Base-by-base conservation (phyloP, 2,797 vertebrate species). In the Choloepus didactylus region DNA sequence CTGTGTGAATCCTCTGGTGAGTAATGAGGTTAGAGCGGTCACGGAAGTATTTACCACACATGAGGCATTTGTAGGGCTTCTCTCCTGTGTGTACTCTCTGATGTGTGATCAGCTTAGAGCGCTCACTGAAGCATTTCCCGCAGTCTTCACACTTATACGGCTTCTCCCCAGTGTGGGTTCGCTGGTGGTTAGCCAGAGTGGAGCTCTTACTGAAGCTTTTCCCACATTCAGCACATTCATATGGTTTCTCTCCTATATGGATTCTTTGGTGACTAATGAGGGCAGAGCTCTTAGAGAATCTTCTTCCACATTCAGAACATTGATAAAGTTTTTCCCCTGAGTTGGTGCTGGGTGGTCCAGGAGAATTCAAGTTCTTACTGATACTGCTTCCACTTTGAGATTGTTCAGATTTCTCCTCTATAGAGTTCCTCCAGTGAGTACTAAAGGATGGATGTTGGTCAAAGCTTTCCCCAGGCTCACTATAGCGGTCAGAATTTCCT, bases 241-340 rank as follows among this genome's bases (percentile, higher is more conserved):
- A 98, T 0, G 97, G 97, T 66, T 92, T 97, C 95, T 98, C 96
- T 23, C 97, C 97, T 0, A 96, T 98, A 59, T 98, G 98, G 83
- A 98, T 98, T 93, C 97, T 97, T 94, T 98, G 96, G 97, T 98
- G 98, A 64, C 97, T 98, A 4, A 96, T 97, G 72, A 97, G 97
- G 35, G 97, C 98, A 10, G 98, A 98, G 54, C 95, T 97, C 90
- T 98, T 98, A 14, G 95, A 97, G 82, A 98, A 98, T n/a, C 95
- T 86, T 88, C 97, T 97, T 49, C 97, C 97, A 85, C 98, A 98
- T 51, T 98, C 97, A 8, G 66, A 89, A 70, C 97, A 98, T 6
- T 69, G 84, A 80, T 77, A 97, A 25, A 95, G 70, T 46, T 94
- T 97, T 60, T 96, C 95, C 81, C 81, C 96, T n/a, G 95, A 88